Evolutionary conservation across 2,113 vertebrate species (phyloP).

Genomic region (Phainopepla nitens): DNA sequence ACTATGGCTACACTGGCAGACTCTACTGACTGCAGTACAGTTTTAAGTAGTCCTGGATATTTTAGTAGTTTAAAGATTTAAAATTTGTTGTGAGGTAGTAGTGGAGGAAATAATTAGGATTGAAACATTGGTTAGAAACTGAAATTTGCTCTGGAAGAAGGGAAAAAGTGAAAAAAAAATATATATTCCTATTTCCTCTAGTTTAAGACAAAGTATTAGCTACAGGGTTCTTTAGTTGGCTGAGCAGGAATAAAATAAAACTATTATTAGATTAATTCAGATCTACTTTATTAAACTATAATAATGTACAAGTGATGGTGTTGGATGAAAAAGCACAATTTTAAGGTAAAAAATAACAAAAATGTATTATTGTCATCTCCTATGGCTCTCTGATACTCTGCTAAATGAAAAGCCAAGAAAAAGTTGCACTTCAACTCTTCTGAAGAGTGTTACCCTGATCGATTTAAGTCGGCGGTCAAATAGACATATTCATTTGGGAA

Average conservation of each 20-base stretch:
- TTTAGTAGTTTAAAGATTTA: neutral
- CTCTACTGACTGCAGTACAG: neutral
- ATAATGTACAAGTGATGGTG: neutral
- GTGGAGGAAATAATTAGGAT: neutral
- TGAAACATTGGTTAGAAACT: neutral
- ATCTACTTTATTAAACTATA: neutral
- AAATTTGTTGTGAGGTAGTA: neutral
- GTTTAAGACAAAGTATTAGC: neutral
- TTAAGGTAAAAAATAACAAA: neutral
- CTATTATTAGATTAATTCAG: neutral
- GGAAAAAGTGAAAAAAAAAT: neutral
- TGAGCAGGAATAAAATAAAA: neutral
- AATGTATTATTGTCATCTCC: neutral
- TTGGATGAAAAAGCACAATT: neutral
- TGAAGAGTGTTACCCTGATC: neutral
- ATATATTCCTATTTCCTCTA: neutral
- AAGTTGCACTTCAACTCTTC: neutral
- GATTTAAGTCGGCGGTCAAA: neutral
- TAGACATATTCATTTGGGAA: neutral
- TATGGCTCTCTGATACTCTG: neutral
- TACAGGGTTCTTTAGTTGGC: neutral
- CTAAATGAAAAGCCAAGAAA: neutral
- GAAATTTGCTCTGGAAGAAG: neutral
- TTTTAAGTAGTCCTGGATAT: neutral
- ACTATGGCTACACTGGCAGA: neutral